Percentiles rank a stretch among this genome's conserved stretches.
Conservation (phyloP, 2,113 vertebrate species). For the cat (Felis catus) region DNA sequence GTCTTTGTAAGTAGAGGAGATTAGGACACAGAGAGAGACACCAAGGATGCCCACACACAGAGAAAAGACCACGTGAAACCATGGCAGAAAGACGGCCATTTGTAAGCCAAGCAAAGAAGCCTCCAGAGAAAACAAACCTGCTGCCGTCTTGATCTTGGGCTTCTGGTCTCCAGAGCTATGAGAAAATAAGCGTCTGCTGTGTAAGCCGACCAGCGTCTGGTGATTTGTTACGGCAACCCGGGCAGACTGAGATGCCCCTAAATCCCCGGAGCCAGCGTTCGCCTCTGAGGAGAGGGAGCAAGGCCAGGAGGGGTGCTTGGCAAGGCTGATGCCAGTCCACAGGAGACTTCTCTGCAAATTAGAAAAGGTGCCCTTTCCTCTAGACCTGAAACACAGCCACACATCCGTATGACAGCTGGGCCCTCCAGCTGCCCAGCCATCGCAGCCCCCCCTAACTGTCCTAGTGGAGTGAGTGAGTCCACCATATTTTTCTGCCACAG, state of each 20-base stretch:
- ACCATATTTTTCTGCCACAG: not conserved
- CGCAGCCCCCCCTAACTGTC: not conserved
- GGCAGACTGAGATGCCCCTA: not conserved
- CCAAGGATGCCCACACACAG: accelerated
- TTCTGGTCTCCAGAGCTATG: not conserved
- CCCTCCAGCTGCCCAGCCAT: not conserved
- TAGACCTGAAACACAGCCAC: not conserved
- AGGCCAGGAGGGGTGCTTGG: not conserved
- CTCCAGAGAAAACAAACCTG: not conserved
- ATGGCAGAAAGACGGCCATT: not conserved
- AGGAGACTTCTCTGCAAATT: not conserved
- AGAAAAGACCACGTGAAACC: not conserved
- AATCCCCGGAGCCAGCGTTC: not conserved
- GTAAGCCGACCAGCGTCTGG: not conserved
- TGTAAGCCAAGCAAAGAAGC: not conserved
- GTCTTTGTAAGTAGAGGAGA: not conserved
- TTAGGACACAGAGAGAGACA: not conserved
- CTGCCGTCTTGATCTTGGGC: not conserved
- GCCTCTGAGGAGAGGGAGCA: not conserved
- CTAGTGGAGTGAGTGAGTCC: not conserved
- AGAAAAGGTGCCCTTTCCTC: not conserved
- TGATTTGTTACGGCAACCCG: not conserved
- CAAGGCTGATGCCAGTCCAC: not conserved
- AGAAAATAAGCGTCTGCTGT: not conserved
- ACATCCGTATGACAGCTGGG: not conserved